phyloP scores from a whole-genome alignment of 2,797 vertebrate genomes.

The Buceros bicornis region DNA sequence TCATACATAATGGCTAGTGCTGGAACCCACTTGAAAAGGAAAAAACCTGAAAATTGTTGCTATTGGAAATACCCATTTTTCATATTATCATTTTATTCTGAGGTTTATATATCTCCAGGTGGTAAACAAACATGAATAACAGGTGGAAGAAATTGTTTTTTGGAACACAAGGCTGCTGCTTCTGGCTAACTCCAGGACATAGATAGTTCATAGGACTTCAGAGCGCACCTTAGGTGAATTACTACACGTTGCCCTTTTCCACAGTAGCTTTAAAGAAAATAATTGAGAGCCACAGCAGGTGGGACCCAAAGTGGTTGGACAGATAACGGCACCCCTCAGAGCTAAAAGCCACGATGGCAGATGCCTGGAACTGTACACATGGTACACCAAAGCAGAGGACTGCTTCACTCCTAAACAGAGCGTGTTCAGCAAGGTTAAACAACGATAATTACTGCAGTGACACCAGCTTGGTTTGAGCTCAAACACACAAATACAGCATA shows the following conservation, averaged over 20 bases:
- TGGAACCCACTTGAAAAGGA: not conserved
- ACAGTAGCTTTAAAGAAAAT: not conserved
- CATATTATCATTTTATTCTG: not conserved
- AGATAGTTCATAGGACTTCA: not conserved
- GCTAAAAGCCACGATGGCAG: not conserved
- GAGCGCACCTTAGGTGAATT: not conserved
- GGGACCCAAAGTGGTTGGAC: not conserved
- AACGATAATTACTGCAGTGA: not conserved
- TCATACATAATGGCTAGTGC: not conserved
- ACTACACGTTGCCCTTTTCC: not conserved
- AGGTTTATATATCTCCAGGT: not conserved
- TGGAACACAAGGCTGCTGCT: not conserved
- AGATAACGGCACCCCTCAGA: not conserved
- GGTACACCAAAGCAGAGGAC: not conserved
- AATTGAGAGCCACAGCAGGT: not conserved
- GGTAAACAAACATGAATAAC: not conserved
- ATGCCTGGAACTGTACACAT: not conserved
- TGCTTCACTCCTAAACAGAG: not conserved
- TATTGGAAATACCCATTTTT: not conserved
- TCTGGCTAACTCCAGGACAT: not conserved
- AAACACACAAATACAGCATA: not conserved
- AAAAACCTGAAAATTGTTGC: not conserved
- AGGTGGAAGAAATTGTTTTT: not conserved
- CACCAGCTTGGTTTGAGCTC: not conserved
- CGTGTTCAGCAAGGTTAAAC: not conserved